Percentiles rank a stretch among this genome's conserved stretches.
These are phyloP conservation scores for Melanotaenia nigrans DNA, from an alignment of 2,797 vertebrate genomes.

Conservation along the genomic window DNA sequence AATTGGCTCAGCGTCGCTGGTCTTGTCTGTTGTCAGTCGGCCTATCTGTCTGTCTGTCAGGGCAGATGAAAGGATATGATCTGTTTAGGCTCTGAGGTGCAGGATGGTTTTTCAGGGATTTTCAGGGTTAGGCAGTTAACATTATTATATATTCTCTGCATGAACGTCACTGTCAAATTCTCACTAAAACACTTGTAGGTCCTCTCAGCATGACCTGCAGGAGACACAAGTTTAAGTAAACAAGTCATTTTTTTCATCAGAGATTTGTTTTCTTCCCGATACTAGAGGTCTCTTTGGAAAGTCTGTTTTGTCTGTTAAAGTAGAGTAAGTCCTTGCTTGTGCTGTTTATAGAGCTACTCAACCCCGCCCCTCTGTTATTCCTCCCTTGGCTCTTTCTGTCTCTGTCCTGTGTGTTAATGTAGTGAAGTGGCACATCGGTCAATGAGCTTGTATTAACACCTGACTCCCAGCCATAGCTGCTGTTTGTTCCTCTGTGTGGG, in stretches of 20 bases:
- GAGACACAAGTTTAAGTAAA: conserved; percentile 19
- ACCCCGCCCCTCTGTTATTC: conserved; percentile 34
- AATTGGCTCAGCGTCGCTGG: conserved; percentile 72
- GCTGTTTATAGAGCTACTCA: conserved; percentile 36
- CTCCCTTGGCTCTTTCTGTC: conserved; percentile 46
- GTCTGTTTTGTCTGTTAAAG: conserved; percentile 22
- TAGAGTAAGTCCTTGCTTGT: conserved; percentile 34
- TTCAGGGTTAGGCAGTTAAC: conserved; percentile 53
- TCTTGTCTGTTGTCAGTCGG: conserved; percentile 69
- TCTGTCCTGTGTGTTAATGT: conserved; percentile 77
- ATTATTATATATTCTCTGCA: conserved; percentile 24
- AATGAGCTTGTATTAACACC: conserved; percentile 85
- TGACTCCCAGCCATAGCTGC: conserved; percentile 74
- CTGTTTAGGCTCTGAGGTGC: conserved; percentile 25
- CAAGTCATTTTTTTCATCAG: conserved; percentile 3
- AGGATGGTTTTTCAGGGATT: conserved; percentile 44
- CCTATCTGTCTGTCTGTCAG: conserved; percentile 64
- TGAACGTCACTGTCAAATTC: conserved; percentile 31
- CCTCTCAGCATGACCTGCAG: conserved; percentile 15
- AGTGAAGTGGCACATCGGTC: conserved; percentile 80
- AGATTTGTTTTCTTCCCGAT: conserved; percentile 18
- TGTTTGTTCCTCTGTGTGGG: conserved; percentile 74
- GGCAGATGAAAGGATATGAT: conserved; percentile 71
- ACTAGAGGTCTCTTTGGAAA: conserved; percentile 6
- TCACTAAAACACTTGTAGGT: not conserved